Conservation (phyloP, 1,140 invertebrate species). For the Megalonaias nervosa region DNA sequence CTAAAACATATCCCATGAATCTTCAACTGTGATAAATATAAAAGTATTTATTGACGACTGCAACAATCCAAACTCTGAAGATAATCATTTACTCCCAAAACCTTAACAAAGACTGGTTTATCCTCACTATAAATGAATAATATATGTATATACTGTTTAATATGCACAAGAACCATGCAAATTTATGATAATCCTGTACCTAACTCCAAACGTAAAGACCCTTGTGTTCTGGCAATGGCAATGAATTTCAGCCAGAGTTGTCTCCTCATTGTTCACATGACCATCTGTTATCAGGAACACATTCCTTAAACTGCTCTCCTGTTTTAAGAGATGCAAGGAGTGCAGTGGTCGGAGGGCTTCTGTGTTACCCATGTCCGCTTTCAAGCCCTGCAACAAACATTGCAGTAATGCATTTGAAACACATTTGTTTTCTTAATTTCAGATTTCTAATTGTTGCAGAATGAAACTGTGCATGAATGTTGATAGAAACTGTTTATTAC, state of each 20-base stretch:
- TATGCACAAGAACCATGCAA: no score
- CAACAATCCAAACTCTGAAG: no score
- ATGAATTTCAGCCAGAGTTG: constrained; percentile 41
- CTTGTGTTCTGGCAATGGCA: constrained; percentile 54
- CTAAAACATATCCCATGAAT: no score
- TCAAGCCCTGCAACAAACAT: constrained; percentile 11
- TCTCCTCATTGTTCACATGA: constrained; percentile 62
- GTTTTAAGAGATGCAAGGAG: constrained; percentile 55
- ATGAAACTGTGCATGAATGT: no score
- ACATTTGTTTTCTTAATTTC: neutral
- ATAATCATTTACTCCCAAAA: no score
- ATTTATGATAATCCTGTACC: constrained; percentile 33
- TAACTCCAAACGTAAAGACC: constrained; percentile 65
- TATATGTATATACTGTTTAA: no score
- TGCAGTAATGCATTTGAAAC: neutral
- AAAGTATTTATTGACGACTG: no score
- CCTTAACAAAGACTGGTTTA: no score
- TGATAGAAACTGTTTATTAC: no score
- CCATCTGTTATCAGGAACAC: constrained; percentile 67
- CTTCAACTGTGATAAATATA: no score
- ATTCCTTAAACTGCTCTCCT: constrained; percentile 49
- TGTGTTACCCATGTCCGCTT: constrained; percentile 59
- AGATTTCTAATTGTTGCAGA: no score
- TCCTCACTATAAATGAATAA: no score
- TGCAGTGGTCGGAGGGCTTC: constrained; percentile 59